phyloP scores from a whole-genome alignment of 2,888 invertebrate species.

The Ctena decussata region DNA sequence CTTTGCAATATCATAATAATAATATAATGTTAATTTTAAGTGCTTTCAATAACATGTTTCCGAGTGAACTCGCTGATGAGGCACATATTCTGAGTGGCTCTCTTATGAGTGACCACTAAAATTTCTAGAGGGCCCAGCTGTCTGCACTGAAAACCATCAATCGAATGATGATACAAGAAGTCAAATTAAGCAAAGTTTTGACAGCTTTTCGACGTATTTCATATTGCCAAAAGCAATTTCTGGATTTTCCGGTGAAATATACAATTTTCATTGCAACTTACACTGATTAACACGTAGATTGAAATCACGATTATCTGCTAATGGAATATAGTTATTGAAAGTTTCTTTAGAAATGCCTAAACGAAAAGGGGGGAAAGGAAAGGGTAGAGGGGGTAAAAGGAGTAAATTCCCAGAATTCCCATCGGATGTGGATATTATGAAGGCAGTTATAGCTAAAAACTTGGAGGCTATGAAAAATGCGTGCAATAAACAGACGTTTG shows the following conservation, averaged over 20 bases:
- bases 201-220: background rate
- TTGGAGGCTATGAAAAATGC: constrained; percentile 31
- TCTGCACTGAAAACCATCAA: no score
- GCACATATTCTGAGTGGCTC: no score
- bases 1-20: no score
- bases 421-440: constrained; percentile 49
- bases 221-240: background rate
- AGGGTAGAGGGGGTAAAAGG: background rate
- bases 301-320: background rate
- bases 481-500: constrained; percentile 28
- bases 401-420: constrained; percentile 50
- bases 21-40: no score
- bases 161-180: background rate
- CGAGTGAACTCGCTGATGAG: no score
- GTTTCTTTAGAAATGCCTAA: background rate
- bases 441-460: constrained; percentile 47
- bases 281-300: background rate
- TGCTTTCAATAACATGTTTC: no score
- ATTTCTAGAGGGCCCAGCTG: no score
- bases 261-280: background rate
- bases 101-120: no score
- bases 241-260: background rate
- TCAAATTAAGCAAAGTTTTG: background rate
- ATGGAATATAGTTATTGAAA: background rate
- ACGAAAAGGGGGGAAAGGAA: background rate